Percentiles rank a stretch among this genome's conserved stretches.
These are phyloP conservation scores for Chaetops frenatus DNA, from an alignment of 2,113 vertebrate species.

Conservation along the genomic window DNA sequence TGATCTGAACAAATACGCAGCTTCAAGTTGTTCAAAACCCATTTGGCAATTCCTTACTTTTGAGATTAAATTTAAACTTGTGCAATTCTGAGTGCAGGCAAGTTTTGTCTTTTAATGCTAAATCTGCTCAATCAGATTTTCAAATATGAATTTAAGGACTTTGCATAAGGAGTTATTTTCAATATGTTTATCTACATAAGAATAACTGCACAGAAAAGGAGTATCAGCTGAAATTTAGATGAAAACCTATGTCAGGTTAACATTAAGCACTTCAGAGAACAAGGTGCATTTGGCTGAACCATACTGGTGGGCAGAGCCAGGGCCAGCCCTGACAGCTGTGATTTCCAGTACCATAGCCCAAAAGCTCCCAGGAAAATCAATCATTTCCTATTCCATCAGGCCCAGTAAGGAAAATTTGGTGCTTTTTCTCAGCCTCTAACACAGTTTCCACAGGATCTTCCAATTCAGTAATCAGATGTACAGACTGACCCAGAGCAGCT, in stretches of 20 bases:
- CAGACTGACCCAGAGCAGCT: not conserved
- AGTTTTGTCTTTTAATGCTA: not conserved
- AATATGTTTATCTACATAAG: not conserved
- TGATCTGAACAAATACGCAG: not conserved
- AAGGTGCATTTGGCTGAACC: not conserved
- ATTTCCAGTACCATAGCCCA: not conserved
- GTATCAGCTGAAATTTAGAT: not conserved
- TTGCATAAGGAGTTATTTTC: not conserved
- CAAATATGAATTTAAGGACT: not conserved
- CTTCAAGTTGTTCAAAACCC: not conserved
- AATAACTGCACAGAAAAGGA: not conserved
- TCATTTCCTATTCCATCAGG: not conserved
- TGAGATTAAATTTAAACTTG: not conserved
- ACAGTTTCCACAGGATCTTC: not conserved
- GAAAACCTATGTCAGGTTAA: not conserved
- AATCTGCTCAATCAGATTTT: not conserved
- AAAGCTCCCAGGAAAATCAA: not conserved
- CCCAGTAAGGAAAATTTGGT: not conserved
- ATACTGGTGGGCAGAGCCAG: not conserved
- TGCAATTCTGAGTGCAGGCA: not conserved
- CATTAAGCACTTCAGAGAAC: not conserved
- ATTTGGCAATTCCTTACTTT: not conserved
- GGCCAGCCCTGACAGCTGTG: not conserved
- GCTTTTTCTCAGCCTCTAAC: not conserved
- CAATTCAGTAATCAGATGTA: not conserved